Base-by-base conservation (phyloP, 1,140 invertebrate genomes). In the Nasonia longicornis region DNA sequence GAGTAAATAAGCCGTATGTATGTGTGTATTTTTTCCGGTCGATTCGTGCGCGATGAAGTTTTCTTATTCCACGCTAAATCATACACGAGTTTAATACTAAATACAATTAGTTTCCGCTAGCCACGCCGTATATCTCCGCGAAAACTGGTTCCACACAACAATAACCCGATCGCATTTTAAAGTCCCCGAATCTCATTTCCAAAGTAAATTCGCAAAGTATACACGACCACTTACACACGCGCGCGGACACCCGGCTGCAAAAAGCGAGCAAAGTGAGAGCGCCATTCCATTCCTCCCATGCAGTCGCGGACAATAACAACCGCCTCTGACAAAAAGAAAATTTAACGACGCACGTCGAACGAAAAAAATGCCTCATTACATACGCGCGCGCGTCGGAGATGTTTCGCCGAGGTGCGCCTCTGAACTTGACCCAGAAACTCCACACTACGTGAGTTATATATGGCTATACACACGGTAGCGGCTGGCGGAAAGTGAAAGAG, bases 351-450 rank as follows among this genome's bases (percentile, higher is more conserved):
- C 0, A 3, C n/a, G 45, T n/a, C 6, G 11, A 45, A 74, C 22
- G 29, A 74, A 58, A 52, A 42, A 52, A 74, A 29, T 72, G 3
- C 29, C 70, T n/a, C 70, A 26, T 35, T 35, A 35, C 31, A 35
- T 35, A 35, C 31, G 14, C 31, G 64, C 26, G 64, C 38, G 8
- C 7, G 38, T n/a, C 45, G 45, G 20, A 58, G 52, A 58, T 58
- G 52, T 58, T n/a, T 42, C 3, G 2, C 73, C n/a, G 20, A 66
- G 58, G 74, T 29, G 35, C 45, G 77, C 12, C n/a, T 35, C 52
- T 58, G 79, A 80, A 80, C 79, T 80, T 80, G 79, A 75, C 79
- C 79, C 72, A 80, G 72, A 80, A 80, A 75, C 66, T 78, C 42
- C 26, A 48, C 69, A 48, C 69, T 4, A 26, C 45, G n/a, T 4